Evolutionary conservation across 2,113 vertebrate species (phyloP), one percentile per base, ranked within the genome.

Genomic region (Sylvietta virens): DNA sequence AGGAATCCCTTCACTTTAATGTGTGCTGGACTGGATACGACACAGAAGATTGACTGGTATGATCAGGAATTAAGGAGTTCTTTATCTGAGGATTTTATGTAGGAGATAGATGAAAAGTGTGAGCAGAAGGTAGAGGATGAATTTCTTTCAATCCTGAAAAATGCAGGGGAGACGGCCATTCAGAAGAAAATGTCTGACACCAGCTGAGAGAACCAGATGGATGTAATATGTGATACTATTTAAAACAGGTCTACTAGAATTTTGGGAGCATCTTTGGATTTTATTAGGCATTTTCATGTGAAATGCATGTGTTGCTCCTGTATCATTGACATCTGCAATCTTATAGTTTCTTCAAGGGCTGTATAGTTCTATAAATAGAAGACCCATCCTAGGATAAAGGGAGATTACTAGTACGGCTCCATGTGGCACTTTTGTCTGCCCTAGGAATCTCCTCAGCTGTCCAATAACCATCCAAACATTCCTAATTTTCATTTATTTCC

Each of bases 381-480:
- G 61, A 62, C 57, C 47, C 53, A 80, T 85, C n/a, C 47, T 70
- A 56, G 81, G 58, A 81, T 94, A 88, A 78, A 94, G 72, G 64
- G 79, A 92, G 90, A 86, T 88, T 96, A 85, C 44, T 77, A 73
- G 76, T 80, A 83, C 0, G 16, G 44, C 77, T 95, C 83, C 88
- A 81, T 93, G 93, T 90, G 90, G 86, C 53, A 54, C 65, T 88
- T 86, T 33, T 80, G 26, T 77, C 71, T 94, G 74, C 57, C 64
- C 70, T 42, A 71, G 86, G 71, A 93, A 95, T 95, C 83, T 97
- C n/a, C 53, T 50, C 90, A 95, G 92, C 88, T 94, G 91, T 87
- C 81, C 73, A 76, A 14, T 64, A 95, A 40, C 57, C 60, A 65
- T 79, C 69, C 61, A 84, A 37, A 77, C 62, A 44, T 77, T 96